Conservation (phyloP, 2,888 invertebrate species). For the Noctua pronuba region DNA sequence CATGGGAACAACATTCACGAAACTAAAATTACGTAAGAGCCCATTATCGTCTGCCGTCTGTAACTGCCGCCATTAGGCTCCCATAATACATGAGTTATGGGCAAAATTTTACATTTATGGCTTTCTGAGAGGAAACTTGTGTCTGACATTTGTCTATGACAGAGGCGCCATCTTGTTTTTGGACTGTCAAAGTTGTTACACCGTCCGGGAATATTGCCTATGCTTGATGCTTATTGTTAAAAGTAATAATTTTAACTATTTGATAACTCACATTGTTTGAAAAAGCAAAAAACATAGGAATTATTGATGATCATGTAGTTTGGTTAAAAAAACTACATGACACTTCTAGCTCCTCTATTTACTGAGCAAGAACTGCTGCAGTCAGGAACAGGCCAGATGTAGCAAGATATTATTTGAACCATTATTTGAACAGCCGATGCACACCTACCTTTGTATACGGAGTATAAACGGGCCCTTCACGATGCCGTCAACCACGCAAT, state of each 20-base stretch:
- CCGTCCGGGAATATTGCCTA: not conserved
- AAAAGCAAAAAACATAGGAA: not conserved
- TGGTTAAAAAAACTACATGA: not conserved
- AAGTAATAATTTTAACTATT: not conserved
- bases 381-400: not conserved
- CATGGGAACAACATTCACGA: slow-evolving; percentile 54
- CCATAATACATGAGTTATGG: slow-evolving; percentile 53
- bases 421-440: too few relatives aligned
- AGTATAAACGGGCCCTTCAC: too few relatives aligned
- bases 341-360: not conserved
- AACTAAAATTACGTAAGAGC: slow-evolving; percentile 35
- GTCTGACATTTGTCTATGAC: slow-evolving; percentile 45
- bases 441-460: not conserved
- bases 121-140: slow-evolving; percentile 45
- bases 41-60: slow-evolving; percentile 33
- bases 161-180: slow-evolving; percentile 27
- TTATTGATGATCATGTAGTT: not conserved
- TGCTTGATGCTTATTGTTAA: not conserved
- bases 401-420: not conserved
- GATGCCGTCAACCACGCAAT: too few relatives aligned
- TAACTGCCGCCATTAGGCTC: slow-evolving; percentile 48
- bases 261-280: not conserved
- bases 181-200: not conserved
- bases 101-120: slow-evolving; percentile 55
- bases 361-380: not conserved